Conservation (phyloP, 2,797 vertebrate genomes). For the Myiothlypis chrysogaster region DNA sequence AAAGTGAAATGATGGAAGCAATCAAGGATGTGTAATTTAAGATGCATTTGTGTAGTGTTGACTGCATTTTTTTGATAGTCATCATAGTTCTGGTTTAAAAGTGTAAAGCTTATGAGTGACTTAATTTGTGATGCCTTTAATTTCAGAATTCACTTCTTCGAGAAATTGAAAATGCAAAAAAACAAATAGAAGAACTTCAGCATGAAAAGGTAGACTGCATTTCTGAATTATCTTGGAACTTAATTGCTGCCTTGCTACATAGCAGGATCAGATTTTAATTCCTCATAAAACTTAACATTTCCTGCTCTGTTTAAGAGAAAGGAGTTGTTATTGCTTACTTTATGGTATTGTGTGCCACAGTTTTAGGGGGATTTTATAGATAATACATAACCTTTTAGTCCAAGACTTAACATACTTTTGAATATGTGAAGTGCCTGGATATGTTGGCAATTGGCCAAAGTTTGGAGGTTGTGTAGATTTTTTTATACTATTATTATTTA, state of each 20-base stretch:
- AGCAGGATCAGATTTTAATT: background rate
- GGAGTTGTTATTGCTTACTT: background rate
- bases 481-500: background rate
- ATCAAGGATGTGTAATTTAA: background rate
- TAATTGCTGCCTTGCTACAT: background rate
- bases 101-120: background rate
- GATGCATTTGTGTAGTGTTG: background rate
- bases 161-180: slow-evolving; percentile 92
- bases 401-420: background rate
- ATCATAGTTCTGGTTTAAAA: background rate
- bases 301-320: background rate
- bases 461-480: background rate
- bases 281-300: background rate
- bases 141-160: slow-evolving; percentile 88
- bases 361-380: background rate
- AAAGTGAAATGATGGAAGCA: background rate
- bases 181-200: slow-evolving; percentile 93
- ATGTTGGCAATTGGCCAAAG: background rate
- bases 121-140: background rate
- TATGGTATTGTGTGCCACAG: background rate
- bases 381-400: background rate
- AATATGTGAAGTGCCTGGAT: background rate
- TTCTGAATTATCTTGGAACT: background rate
- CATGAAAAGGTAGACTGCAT: slow-evolving; percentile 87
- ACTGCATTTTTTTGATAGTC: background rate